Base-by-base conservation (phyloP, 2,888 invertebrate genomes). In the Tillus elongatus region DNA sequence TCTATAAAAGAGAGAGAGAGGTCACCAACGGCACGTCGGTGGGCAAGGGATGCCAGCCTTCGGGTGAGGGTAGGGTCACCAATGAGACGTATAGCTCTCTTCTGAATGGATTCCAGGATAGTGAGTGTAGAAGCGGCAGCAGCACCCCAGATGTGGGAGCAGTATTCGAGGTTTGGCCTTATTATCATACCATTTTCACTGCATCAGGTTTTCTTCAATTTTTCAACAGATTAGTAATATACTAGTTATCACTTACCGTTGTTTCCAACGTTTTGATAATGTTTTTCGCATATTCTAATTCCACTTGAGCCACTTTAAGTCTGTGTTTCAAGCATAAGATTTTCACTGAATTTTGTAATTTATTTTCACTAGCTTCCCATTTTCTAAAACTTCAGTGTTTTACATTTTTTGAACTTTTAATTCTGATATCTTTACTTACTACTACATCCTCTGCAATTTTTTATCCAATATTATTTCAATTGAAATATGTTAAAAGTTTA, bases 401-500 rank as follows among this genome's bases (percentile, higher is more conserved):
- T n/a, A n/a, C n/a, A n/a, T n/a, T n/a, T n/a, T n/a, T n/a, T n/a
- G n/a, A n/a, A n/a, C n/a, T n/a, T n/a, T n/a, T 19, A 19, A 8
- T 19, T 19, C 9, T 9, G 6, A 19, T 6, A 8, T 19, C 24
- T 19, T 19, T 19, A 9, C 24, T 19, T 19, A 19, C 9, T 19
- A 9, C 9, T 9, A 19, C 24, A 19, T 19, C 9, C 6, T 19
- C 24, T 19, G 24, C 6, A 19, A 9, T 9, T 9, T 8, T 19
- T 19, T 19, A 19, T 19, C 9, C 9, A 19, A 19, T 19, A 19
- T 19, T 19, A 19, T 19, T 19, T 19, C 24, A 19, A 19, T 19
- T 19, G 9, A 19, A 19, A 19, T n/a, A n/a, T n/a, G n/a, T n/a
- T n/a, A n/a, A n/a, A n/a, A n/a, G n/a, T n/a, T n/a, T n/a, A n/a